A percentile compares a stretch with the other conserved stretches of the same genome.
Evolutionary conservation across 2,888 invertebrate genomes (phyloP).

Genomic region (Agrotis segetum): DNA sequence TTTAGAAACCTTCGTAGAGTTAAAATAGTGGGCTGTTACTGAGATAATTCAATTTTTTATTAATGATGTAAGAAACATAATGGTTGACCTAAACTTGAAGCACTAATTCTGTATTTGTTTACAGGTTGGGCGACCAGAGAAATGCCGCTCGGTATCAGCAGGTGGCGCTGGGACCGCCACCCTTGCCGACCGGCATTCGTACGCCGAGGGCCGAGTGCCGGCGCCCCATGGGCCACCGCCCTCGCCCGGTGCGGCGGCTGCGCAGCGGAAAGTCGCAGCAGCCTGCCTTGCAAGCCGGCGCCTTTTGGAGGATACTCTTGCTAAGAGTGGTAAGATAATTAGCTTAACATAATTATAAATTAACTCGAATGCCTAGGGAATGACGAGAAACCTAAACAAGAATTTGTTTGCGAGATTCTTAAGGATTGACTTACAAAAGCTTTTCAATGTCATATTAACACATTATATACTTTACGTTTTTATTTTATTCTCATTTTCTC

Average conservation of each 20-base stretch:
- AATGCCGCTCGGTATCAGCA: slow-evolving; percentile 83
- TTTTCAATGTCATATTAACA: no score
- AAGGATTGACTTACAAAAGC: no score
- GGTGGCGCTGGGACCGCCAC: slow-evolving; percentile 73
- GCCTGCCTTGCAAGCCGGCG: slow-evolving; percentile 91
- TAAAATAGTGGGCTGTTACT: neutral
- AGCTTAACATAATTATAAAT: neutral
- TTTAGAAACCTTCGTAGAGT: neutral
- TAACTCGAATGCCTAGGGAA: neutral
- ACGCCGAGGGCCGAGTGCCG: slow-evolving; percentile 83
- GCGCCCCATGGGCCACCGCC: slow-evolving; percentile 85
- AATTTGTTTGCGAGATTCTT: no score
- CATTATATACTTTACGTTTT: no score
- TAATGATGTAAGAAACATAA: neutral
- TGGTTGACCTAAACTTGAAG: neutral
- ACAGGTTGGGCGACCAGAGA: slow-evolving; percentile 83
- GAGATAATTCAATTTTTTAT: neutral
- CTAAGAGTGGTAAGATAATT: slow-evolving; percentile 87
- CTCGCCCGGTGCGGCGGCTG: slow-evolving; percentile 83
- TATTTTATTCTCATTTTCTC: no score
- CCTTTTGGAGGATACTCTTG: slow-evolving; percentile 93
- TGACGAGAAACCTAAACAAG: neutral
- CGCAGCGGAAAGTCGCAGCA: slow-evolving; percentile 81
- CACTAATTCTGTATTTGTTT: slow-evolving; percentile 49
- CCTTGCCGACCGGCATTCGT: slow-evolving; percentile 79